phyloP scores from a whole-genome alignment of 2,113 vertebrate species.

The Zootoca vivipara region DNA sequence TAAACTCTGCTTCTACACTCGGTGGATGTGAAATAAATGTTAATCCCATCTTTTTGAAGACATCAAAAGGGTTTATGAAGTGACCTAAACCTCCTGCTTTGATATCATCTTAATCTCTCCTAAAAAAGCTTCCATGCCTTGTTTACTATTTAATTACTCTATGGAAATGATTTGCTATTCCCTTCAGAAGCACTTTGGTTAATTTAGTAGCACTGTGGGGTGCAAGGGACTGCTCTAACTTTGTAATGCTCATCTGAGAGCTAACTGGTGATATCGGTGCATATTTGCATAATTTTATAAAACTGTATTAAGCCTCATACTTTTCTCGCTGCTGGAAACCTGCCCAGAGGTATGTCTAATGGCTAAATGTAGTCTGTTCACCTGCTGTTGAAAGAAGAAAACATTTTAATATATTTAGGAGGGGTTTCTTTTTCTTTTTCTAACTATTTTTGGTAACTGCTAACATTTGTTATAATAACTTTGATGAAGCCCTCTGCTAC shows the following conservation, averaged over 20 bases:
- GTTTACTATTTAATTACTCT: conserved; percentile 24
- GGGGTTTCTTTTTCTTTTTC: not conserved
- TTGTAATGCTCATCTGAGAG: conserved; percentile 1
- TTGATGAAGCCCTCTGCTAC: not conserved
- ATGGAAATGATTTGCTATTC: conserved; percentile 20
- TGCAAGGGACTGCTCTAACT: conserved; percentile 29
- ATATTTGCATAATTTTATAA: not conserved
- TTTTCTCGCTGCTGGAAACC: conserved; percentile 23
- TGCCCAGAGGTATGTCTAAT: not conserved
- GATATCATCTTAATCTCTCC: not conserved
- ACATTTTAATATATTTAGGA: not conserved
- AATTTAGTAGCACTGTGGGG: conserved; percentile 1
- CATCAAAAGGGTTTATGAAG: not conserved
- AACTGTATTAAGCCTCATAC: not conserved
- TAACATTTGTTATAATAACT: not conserved
- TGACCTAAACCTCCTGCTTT: conserved; percentile 2
- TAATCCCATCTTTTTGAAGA: not conserved
- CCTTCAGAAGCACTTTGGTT: conserved; percentile 25
- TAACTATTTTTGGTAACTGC: not conserved
- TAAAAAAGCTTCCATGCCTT: conserved; percentile 6
- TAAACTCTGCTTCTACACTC: not conserved
- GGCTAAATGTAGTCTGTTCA: not conserved
- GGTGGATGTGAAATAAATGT: not conserved
- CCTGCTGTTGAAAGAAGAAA: not conserved
- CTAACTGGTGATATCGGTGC: not conserved